Conservation (phyloP, 1,140 invertebrate genomes). For the Oreohelix idahoensis region DNA sequence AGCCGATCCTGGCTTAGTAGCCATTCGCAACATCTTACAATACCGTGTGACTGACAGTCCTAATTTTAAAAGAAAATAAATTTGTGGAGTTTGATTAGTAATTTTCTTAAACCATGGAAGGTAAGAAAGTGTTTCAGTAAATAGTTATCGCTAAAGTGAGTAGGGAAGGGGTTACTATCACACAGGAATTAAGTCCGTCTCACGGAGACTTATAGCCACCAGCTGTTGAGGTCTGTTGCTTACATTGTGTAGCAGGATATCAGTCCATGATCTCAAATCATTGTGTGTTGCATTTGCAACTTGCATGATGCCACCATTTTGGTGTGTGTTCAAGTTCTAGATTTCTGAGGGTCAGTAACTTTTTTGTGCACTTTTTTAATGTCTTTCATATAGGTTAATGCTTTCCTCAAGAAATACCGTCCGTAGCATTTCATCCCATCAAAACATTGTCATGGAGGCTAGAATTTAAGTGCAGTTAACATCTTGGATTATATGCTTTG, state of each 20-base stretch:
- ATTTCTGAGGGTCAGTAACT: constrained; percentile 15
- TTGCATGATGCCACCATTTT: background rate
- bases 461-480: background rate
- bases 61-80: background rate
- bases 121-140: background rate
- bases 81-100: background rate
- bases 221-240: background rate
- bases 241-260: background rate
- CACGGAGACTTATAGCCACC: background rate
- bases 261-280: too few species aligned
- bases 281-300: too few species aligned
- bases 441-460: background rate
- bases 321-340: constrained; percentile 2
- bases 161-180: background rate
- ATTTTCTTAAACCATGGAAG: background rate
- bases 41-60: constrained; percentile 33
- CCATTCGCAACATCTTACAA: constrained; percentile 40
- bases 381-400: background rate
- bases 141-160: background rate
- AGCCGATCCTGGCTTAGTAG: constrained; percentile 43
- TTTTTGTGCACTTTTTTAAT: background rate
- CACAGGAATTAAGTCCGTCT: background rate
- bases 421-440: background rate
- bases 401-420: background rate
- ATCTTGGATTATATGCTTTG: background rate